Evolutionary conservation across 37 sponge, comb jelly and placozoan genomes (phyloP), one percentile per base, ranked within the genome.

Genomic region (Spongia lamella): DNA sequence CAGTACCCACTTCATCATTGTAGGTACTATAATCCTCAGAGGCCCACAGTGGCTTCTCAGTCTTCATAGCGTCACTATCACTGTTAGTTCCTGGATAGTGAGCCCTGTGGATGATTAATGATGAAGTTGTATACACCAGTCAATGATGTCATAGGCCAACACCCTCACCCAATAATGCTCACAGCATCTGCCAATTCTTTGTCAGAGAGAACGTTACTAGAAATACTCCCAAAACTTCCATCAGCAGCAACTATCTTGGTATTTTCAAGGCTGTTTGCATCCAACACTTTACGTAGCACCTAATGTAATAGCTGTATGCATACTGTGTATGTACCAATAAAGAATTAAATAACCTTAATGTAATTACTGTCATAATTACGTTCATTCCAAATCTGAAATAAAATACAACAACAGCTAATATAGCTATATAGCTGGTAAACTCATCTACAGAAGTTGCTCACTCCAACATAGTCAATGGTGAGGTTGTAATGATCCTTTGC

Each of bases 21-120:
- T 66, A 83, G 9, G 88, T 91, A 39, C 92, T 91, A 70, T 82
- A 91, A 61, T 91, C 92, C 43, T 91, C 92, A 52, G 83, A 81
- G 19, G 92, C 79, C 92, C 92, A 91, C 37, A 91, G 71, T 21
- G 32, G 88, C 27, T 90, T 90, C 7, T 58, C 66, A 63, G 88
- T 87, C n/a, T 26, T 34, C 14, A 74, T 27, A 24, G 91, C 91
- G 36, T 36, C 56, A 15, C 3, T 61, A 67, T 69, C 52, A 60
- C 87, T 86, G 53, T 38, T 14, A 7, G 91, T 90, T 16, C 91
- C 91, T 53, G 91, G 91, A 70, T 86, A 90, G 61, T 90, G 91
- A 26, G 91, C 87, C 38, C 91, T 90, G 39, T 20, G 66, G 47
- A 17, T 50, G 14, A n/a, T n/a, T n/a, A n/a, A n/a, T n/a, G n/a